Percentiles rank a stretch among this genome's conserved stretches.
Conservation (phyloP, 2,888 invertebrate genomes). For the Aphrophora alni region DNA sequence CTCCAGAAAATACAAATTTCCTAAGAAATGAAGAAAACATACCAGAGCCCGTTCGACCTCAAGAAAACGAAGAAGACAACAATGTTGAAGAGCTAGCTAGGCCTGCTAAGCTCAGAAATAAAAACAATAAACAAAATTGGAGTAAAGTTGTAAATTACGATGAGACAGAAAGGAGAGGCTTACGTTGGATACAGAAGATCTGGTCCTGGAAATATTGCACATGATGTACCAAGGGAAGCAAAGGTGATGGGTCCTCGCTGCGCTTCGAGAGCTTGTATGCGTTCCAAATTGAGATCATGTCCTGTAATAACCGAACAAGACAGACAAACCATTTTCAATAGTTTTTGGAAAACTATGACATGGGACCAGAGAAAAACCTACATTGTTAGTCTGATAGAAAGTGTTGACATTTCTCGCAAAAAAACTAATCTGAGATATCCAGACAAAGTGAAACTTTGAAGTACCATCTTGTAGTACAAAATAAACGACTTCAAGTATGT, state of each 20-base stretch:
- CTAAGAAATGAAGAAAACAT: too few species aligned
- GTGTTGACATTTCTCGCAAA: slow-evolving; percentile 16
- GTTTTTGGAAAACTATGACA: slow-evolving; percentile 22
- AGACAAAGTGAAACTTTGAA: slow-evolving; percentile 27
- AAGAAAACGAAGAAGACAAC: too few species aligned
- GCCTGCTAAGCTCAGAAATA: too few species aligned
- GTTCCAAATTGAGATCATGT: slow-evolving; percentile 24
- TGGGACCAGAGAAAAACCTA: slow-evolving; percentile 30
- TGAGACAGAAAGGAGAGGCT: slow-evolving; percentile 29
- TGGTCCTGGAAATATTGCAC: slow-evolving; percentile 25
- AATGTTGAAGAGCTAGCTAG: too few species aligned
- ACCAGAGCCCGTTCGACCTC: too few species aligned
- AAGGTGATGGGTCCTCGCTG: slow-evolving; percentile 13
- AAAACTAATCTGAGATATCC: slow-evolving; percentile 19
- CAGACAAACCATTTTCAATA: slow-evolving; percentile 16
- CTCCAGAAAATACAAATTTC: too few species aligned
- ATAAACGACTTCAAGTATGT: slow-evolving; percentile 18
- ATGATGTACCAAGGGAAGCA: slow-evolving; percentile 25
- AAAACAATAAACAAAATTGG: too few species aligned
- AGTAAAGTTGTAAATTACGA: too few species aligned
- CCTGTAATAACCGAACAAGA: slow-evolving; percentile 25
- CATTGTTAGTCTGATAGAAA: slow-evolving; percentile 30
- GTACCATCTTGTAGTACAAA: slow-evolving; percentile 25
- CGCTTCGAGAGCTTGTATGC: slow-evolving; percentile 14
- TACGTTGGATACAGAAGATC: slow-evolving; percentile 34